A percentile compares a stretch with the other conserved stretches of the same genome.
phyloP scores from a whole-genome alignment of 1,140 invertebrate genomes.

The Venturia canescens region DNA sequence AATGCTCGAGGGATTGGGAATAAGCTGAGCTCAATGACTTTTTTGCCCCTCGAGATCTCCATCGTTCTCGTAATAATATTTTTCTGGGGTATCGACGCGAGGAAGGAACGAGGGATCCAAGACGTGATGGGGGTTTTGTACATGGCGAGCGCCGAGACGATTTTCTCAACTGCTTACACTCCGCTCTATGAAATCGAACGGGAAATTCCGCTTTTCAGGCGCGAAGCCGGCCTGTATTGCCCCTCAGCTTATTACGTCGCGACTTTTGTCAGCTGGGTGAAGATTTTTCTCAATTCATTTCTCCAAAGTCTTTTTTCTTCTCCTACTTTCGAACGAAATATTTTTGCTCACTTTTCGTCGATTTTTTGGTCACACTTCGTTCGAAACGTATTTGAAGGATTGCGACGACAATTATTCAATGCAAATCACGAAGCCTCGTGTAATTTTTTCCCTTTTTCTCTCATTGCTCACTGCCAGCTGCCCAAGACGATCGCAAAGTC shows the following conservation, averaged over 20 bases:
- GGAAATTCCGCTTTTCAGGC: constrained; percentile 56
- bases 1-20: not conserved
- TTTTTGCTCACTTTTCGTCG: no score
- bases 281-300: constrained; percentile 30
- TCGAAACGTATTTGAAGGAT: no score
- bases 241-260: constrained; percentile 58
- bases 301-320: not conserved
- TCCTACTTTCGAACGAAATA: no score
- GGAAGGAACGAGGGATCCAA: constrained; percentile 57
- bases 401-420: no score
- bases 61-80: constrained; percentile 52
- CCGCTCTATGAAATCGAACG: constrained; percentile 57
- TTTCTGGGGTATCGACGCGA: constrained; percentile 53
- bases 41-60: constrained; percentile 52
- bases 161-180: constrained; percentile 59
- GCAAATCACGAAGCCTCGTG: no score
- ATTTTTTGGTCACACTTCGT: no score
- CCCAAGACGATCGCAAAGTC: constrained; percentile 49
- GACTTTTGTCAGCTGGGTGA: constrained; percentile 57
- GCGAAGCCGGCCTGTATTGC: constrained; percentile 55
- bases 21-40: constrained; percentile 5
- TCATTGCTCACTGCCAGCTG: constrained; percentile 42
- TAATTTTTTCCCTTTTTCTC: not conserved
- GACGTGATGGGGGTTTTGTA: constrained; percentile 58
- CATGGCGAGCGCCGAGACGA: constrained; percentile 58